Base-by-base conservation (phyloP, 2,113 vertebrate species). In the Pollimyrus isidori region DNA sequence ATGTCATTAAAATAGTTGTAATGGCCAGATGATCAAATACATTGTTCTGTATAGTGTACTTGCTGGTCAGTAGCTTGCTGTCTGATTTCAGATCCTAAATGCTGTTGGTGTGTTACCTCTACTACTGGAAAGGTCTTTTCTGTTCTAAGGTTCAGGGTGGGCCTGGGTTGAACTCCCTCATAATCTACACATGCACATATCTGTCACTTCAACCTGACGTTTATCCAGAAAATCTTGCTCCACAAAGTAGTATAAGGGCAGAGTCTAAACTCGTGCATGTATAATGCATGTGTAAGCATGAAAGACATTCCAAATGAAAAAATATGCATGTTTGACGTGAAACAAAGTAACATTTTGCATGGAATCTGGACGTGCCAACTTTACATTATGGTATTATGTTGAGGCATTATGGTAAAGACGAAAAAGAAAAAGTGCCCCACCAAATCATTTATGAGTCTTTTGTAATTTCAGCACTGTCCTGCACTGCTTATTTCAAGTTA, bases 201-300 rank as follows among this genome's bases (percentile, higher is more conserved):
- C 19, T 85, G 13, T 49, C 48, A 85, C 21, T 49, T 85, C 21
- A 49, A 76, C 15, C 35, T 80, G 73, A 39, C 15, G 4, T 50
- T 15, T 49, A 30, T 50, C 83, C 23, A 49, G 83, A 50, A 26
- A 26, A 86, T 26, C 45, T 85, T 85, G 82, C 23, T 23, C 21
- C 17, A 49, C 42, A n/a, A 48, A 13, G 42, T 85, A 86, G 50
- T 15, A 50, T 86, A 49, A 86, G 83, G 83, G 9, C 48, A 86
- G 48, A 80, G 35, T 42, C 73, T 42, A 80, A 80, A 56, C 85
- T 87, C 19, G 87, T 42, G 87, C 87, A 87, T 87, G 87, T 87
- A 15, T 58, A 87, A 58, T 65, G 87, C 87, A 87, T 87, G 87
- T 62, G 52, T 23, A 62, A 45, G 86, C 86, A 87, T 87, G 86